Evolutionary conservation across 1,140 invertebrate species (phyloP), one percentile per base, ranked within the genome.

Genomic region (Eupristina koningsbergeri): DNA sequence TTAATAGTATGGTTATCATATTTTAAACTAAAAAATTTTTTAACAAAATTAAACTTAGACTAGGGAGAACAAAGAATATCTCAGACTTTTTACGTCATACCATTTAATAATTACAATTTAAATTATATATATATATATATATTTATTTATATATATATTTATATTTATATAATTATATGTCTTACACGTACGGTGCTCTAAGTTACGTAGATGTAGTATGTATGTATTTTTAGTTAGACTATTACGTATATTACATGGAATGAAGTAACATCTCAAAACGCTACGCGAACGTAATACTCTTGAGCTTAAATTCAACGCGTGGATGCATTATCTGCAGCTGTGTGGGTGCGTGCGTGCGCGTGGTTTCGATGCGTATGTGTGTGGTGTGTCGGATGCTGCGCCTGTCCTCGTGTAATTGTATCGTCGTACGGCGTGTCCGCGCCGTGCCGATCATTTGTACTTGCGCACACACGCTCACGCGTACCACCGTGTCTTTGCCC

Each of bases 181-280:
- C 91, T 91, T 92, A 91, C 91, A 89, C 90, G 88, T 92, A 92
- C 88, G 90, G 91, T 92, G 91, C 90, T 92, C 90, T 92, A 92
- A 89, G 87, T 92, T 92, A 92, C 89, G 89, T 92, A 91, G 89
- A 89, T 91, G 90, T 90, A 92, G 87, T 91, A 84, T 91, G 90
- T 92, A 91, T 89, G 88, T 91, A 91, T 90, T 89, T 89, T 89
- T 89, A 89, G 87, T 90, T 92, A 92, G 90, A 89, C 91, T 92
- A 91, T 92, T 91, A 92, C 89, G 90, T 92, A 92, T 92, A 92
- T 92, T 92, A 92, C 92, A 92, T 92, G 92, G 92, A 92, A 92
- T 92, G 92, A 91, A 92, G 89, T 92, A 92, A 91, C 91, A 92
- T 91, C 90, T 91, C 85, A 90, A 90, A 90, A 91, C 89, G 89